Base-by-base conservation (phyloP, 2,888 invertebrate species). In the Parnassius mnemosyne region DNA sequence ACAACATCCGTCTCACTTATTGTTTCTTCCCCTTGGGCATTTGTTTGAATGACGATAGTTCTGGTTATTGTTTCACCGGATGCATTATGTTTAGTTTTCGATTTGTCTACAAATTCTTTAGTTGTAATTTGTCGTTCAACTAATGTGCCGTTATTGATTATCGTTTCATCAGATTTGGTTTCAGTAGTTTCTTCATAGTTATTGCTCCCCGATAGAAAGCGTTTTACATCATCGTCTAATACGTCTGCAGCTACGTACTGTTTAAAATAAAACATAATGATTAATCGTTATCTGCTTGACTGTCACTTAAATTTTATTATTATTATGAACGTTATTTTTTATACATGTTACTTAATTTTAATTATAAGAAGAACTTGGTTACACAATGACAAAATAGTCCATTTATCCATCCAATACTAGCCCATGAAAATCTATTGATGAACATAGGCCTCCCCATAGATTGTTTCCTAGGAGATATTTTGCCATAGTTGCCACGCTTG, bases 1-100 rank as follows among this genome's bases (percentile, higher is more conserved):
- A 80, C 68, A 0, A 80, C 73, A 68, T 88, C 86, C 67, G 81
- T 75, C 69, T 88, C 86, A n/a, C 66, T 69, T 9, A 87, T 70
- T 0, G 56, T 67, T 68, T 83, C 79, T 11, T 77, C 69, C 3
- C 87, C 89, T 0, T 51, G 12, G 2, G 71, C 74, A 59, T 86
- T 84, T 0, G 67, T 66, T 16, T 72, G 74, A 2, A 85, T 77
- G 0, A 71, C 68, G 3, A 83, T 67, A 0, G 67, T 79, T 66
- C 72, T 3, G 76, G 68, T 16, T 75, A 65, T 51, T 75, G 77
- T 55, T 80, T 78, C 55, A 74, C 70, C 62, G 11, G 53, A 34
- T 13, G 44, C 44, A 34, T 61, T 64, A 44, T 66, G 61, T 1
- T 44, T 47, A 10, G 52, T 66, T 16, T 69, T 61, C 3, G 73